Conservation (phyloP, 2,113 vertebrate species). For the Delphinus delphis region DNA sequence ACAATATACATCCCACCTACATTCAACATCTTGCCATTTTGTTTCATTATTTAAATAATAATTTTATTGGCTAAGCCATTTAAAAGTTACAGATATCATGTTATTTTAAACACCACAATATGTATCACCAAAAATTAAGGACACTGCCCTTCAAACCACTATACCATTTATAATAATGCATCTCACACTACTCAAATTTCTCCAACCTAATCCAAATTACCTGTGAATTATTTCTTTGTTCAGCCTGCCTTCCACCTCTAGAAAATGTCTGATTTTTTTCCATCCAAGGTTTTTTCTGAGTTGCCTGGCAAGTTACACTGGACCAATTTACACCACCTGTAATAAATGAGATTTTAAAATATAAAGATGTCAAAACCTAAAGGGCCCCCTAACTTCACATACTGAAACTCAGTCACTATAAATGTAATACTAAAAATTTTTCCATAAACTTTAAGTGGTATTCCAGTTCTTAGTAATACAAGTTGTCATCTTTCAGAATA, state of each 20-base stretch:
- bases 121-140: slow-evolving; percentile 4
- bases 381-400: background rate
- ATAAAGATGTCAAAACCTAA: slow-evolving; percentile 28
- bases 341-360: slow-evolving; percentile 66
- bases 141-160: background rate
- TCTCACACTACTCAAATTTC: slow-evolving; percentile 9
- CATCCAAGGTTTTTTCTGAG: slow-evolving; percentile 91
- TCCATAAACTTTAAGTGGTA: slow-evolving; percentile 1
- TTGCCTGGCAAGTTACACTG: slow-evolving; percentile 90
- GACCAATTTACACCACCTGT: slow-evolving; percentile 88
- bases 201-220: slow-evolving; percentile 79
- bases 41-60: slow-evolving; percentile 5
- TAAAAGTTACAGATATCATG: background rate
- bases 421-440: background rate
- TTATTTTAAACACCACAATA: background rate
- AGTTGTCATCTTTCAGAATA: background rate
- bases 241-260: slow-evolving; percentile 89
- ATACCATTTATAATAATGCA: background rate
- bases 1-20: background rate
- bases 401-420: slow-evolving; percentile 25
- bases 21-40: background rate
- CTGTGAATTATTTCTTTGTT: slow-evolving; percentile 91
- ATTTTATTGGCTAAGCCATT: background rate
- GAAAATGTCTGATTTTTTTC: slow-evolving; percentile 89
- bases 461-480: background rate